Evolutionary conservation across 2,113 vertebrate species (phyloP).

Genomic region (Ammospiza caudacuta): DNA sequence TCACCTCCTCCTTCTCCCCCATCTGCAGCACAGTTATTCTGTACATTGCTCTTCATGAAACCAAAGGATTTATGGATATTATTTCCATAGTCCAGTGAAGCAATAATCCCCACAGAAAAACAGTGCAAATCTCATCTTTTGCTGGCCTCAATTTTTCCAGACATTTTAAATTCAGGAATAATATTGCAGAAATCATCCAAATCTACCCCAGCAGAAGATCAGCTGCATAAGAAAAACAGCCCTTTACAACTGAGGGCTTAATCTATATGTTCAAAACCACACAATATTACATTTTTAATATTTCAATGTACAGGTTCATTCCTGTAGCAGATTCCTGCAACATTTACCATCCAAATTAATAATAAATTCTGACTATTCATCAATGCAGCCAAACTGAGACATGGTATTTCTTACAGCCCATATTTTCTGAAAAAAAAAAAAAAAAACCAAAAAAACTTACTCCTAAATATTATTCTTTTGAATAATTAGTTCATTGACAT

Average conservation of each 20-base stretch:
- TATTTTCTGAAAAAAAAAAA: background rate
- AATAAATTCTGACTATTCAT: conserved; percentile 1
- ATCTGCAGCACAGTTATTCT: background rate
- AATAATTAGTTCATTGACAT: conserved; percentile 57
- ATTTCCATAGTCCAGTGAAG: background rate
- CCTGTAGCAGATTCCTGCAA: background rate
- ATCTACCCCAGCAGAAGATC: background rate
- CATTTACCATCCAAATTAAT: conserved; percentile 25
- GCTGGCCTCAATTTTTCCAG: background rate
- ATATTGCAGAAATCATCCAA: background rate
- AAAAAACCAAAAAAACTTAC: no score
- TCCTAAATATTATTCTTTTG: conserved; percentile 19
- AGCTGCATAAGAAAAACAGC: background rate
- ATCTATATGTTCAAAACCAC: background rate
- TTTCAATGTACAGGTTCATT: background rate
- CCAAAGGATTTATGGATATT: background rate
- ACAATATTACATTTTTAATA: background rate
- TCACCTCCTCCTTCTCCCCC: background rate
- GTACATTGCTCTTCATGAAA: background rate
- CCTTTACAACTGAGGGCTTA: background rate
- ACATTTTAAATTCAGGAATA: background rate
- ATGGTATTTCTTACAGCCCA: background rate
- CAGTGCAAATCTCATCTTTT: background rate
- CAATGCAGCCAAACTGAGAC: background rate
- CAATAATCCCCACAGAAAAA: background rate